Base-by-base conservation (phyloP, 1,140 invertebrate species). In the Psix sp. region DNA sequence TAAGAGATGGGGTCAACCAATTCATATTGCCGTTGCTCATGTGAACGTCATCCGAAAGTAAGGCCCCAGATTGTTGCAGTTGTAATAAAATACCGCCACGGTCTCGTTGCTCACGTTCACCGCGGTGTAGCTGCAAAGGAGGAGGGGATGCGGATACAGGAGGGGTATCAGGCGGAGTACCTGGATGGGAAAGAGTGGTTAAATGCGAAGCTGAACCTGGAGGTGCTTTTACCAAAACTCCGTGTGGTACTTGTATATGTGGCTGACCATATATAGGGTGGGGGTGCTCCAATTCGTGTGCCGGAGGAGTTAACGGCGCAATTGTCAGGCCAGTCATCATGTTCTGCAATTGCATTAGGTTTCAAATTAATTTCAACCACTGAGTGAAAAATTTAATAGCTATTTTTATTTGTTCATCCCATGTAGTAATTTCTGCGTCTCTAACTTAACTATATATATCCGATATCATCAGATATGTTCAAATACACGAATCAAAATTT, bases 141-240 rank as follows among this genome's bases (percentile, higher is more conserved):
- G 86, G 83, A 82, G 86, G 86, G 6, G 85, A 87, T 0, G 86
- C 79, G 3, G 86, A 91, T 0, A 89, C 90, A 0, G 93, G 93
- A 3, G 93, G 93, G n/a, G 91, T 94, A 72, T 94, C 92, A 0
- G 93, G 93, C 0, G 93, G 93, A 2, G 92, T 93, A 15, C 91
- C 92, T 18, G 92, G 93, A 73, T 90, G 91, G 14, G 85, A 85
- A 0, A 86, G 73, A 3, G 82, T 85, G 11, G 86, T 84, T 40
- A 85, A 60, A 17, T 85, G 84, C 0, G 84, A 77, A 0, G 80
- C 57, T 7, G 79, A 68, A 11, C 84, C 81, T 0, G 81, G 82
- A 0, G 82, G 80, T 6, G 80, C 81, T 62, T 83, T 83, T 7
- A 86, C 82, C 46, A 84, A 56, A n/a, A 83, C 82, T 0, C 81